Conservation (phyloP, 1,140 invertebrate genomes). For the Pentalonia nigronervosa region DNA sequence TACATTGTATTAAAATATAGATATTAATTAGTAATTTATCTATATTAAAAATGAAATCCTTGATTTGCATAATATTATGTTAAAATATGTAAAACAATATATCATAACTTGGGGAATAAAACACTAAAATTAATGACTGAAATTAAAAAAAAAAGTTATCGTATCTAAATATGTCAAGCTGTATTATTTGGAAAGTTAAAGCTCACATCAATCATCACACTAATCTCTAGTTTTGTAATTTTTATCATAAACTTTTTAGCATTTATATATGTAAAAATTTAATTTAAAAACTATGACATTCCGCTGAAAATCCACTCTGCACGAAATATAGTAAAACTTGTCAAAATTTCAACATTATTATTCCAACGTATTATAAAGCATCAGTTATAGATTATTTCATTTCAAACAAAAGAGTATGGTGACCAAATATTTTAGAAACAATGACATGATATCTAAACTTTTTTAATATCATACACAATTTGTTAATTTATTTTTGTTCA, state of each 20-base stretch:
- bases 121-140: neutral
- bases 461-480: slow-evolving; percentile 25
- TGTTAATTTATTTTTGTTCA: neutral
- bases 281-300: slow-evolving; percentile 3
- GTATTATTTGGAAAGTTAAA: neutral
- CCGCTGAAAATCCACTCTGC: neutral
- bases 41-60: neutral
- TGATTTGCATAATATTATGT: neutral
- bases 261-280: neutral
- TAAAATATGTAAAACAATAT: neutral
- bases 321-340: neutral
- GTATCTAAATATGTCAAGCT: neutral
- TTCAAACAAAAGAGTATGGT: neutral
- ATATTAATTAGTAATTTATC: too few relatives aligned
- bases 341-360: neutral
- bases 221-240: neutral
- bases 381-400: neutral
- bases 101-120: neutral
- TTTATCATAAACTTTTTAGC: neutral
- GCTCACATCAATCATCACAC: neutral
- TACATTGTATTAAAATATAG: too few relatives aligned
- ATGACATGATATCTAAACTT: slow-evolving; percentile 17
- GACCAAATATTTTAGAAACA: neutral
- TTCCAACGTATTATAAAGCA: neutral
- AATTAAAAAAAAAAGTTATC: neutral